These are phyloP conservation scores for Tenthredo livida DNA, from an alignment of 2,888 invertebrate genomes.

Conservation along the genomic window DNA sequence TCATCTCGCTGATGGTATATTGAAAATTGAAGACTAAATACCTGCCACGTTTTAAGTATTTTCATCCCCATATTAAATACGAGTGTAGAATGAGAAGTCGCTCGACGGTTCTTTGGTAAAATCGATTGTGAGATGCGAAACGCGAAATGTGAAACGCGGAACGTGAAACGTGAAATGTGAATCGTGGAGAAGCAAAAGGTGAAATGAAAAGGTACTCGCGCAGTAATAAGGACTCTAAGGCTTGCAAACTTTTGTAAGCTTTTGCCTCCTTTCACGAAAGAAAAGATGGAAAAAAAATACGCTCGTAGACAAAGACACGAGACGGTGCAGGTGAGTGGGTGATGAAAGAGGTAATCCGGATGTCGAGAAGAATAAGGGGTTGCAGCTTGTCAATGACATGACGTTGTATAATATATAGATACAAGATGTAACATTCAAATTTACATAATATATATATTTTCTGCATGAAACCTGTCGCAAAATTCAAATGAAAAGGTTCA, in stretches of 20 bases:
- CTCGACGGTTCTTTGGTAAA: background rate
- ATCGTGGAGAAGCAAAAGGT: constrained; percentile 3
- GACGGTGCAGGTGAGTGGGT: background rate
- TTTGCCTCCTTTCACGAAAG: background rate
- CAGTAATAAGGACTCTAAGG: constrained; percentile 34
- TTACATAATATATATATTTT: background rate
- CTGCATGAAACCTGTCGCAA: background rate
- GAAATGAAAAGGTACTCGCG: constrained; percentile 40
- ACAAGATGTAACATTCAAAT: background rate
- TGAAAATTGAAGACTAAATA: background rate
- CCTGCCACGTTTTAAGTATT: background rate
- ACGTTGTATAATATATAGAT: background rate
- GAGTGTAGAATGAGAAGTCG: background rate
- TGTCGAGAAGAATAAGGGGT: constrained; percentile 7
- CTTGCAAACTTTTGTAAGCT: constrained; percentile 26
- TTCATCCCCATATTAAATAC: background rate
- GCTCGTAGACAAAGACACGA: constrained; percentile 10
- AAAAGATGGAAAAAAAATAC: background rate
- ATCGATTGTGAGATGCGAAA: constrained; percentile 18
- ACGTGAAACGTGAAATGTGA: background rate
- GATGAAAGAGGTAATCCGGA: background rate
- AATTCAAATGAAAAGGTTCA: background rate
- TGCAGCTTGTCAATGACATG: constrained; percentile 11
- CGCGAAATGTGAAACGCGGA: background rate
- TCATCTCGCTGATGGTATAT: background rate